phyloP scores from a whole-genome alignment of 1,140 invertebrate genomes.

The Platorchestia sp. region DNA sequence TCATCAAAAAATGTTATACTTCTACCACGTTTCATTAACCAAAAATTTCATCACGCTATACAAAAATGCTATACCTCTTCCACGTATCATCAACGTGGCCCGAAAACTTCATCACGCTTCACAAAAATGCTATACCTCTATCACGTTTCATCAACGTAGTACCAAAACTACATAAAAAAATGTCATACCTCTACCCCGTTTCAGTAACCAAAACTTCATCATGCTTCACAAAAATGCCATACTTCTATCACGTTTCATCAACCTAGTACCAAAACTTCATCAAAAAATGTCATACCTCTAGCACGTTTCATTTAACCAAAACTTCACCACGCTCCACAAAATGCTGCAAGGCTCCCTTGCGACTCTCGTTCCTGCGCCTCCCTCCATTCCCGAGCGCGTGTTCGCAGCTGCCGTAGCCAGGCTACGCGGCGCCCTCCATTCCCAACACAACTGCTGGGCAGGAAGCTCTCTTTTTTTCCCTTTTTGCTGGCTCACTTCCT shows the following conservation, averaged over 20 bases:
- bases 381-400: not conserved
- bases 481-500: conserved; percentile 15
- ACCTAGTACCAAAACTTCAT: too few relatives aligned
- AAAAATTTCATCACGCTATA: too few relatives aligned
- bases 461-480: not conserved
- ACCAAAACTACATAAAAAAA: too few relatives aligned
- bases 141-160: too few relatives aligned
- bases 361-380: not conserved
- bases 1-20: not conserved
- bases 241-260: too few relatives aligned
- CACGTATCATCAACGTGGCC: not conserved
- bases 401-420: not conserved
- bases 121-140: not conserved
- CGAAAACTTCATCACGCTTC: not conserved
- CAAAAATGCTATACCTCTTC: not conserved
- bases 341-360: too few relatives aligned
- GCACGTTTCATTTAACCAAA: too few relatives aligned
- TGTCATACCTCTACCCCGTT: too few relatives aligned
- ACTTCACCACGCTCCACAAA: too few relatives aligned
- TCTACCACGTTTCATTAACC: too few relatives aligned
- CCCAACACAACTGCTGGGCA: not conserved
- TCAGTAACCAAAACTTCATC: too few relatives aligned
- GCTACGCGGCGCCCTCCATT: not conserved
- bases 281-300: not conserved
- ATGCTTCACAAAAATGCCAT: too few relatives aligned